phyloP scores from a whole-genome alignment of 2,888 invertebrate species.

The Calliphora vomitoria region DNA sequence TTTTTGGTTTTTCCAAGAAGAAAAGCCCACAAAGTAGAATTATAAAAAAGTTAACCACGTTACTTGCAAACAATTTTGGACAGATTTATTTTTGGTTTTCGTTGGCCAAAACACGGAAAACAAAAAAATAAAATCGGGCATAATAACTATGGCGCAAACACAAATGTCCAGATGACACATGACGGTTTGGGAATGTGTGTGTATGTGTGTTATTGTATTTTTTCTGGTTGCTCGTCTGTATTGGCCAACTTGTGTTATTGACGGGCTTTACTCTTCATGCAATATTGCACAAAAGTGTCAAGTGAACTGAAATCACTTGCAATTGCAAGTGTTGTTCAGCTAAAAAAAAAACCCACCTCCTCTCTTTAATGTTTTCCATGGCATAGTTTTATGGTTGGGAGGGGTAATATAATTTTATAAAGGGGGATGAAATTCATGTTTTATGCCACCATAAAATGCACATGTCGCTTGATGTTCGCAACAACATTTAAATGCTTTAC shows the following conservation, averaged over 20 bases:
- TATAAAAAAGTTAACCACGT: slow-evolving; percentile 40
- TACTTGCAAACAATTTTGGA: slow-evolving; percentile 26
- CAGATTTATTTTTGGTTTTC: slow-evolving; percentile 19
- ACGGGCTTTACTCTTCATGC: slow-evolving; percentile 64
- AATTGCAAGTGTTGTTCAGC: slow-evolving; percentile 59
- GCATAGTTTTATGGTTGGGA: not conserved
- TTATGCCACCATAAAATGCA: slow-evolving; percentile 82
- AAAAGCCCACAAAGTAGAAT: slow-evolving; percentile 5
- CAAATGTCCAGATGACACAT: slow-evolving; percentile 58
- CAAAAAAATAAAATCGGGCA: slow-evolving; percentile 14
- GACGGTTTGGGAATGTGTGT: not conserved
- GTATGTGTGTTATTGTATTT: not conserved
- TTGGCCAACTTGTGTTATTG: slow-evolving; percentile 64
- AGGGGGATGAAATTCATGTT: slow-evolving; percentile 41
- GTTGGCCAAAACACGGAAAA: slow-evolving; percentile 41
- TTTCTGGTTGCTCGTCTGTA: slow-evolving; percentile 6
- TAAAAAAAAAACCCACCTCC: not conserved
- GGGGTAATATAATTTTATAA: slow-evolving; percentile 2
- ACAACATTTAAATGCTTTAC: slow-evolving; percentile 81
- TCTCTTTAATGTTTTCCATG: not conserved
- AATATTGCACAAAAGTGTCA: slow-evolving; percentile 72
- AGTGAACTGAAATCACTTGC: slow-evolving; percentile 69
- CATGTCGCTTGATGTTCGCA: slow-evolving; percentile 83
- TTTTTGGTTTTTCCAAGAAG: slow-evolving; percentile 1
- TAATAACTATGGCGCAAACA: slow-evolving; percentile 40